These are phyloP conservation scores for Pammene fasciana DNA, from an alignment of 2,888 invertebrate genomes.

Conservation along the genomic window DNA sequence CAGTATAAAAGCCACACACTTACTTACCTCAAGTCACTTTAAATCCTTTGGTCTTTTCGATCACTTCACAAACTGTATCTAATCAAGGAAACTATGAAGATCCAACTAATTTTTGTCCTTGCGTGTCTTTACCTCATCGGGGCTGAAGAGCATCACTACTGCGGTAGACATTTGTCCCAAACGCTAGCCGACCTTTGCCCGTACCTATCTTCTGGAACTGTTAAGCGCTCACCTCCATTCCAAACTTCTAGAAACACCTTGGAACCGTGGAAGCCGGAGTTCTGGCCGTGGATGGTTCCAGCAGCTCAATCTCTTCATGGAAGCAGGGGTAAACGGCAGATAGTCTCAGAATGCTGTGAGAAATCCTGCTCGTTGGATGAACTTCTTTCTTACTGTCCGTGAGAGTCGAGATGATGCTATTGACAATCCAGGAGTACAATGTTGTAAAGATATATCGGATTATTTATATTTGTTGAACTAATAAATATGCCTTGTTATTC, in stretches of 20 bases:
- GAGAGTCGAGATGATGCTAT: background rate
- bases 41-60: background rate
- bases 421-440: background rate
- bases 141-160: constrained; percentile 40
- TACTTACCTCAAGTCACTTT: background rate
- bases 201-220: constrained; percentile 2
- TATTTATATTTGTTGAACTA: constrained; percentile 1
- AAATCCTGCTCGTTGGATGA: constrained; percentile 51
- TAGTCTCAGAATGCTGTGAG: constrained; percentile 54
- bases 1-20: constrained; percentile 29
- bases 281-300: constrained; percentile 26
- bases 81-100: constrained; percentile 23
- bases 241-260: background rate
- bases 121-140: constrained; percentile 16
- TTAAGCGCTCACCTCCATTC: background rate
- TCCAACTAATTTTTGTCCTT: constrained; percentile 8
- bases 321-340: constrained; percentile 41
- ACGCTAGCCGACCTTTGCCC: constrained; percentile 44
- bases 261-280: constrained; percentile 9
- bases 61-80: background rate
- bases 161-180: constrained; percentile 45
- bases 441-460: background rate
- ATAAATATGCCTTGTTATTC: constrained; percentile 8
- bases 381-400: constrained; percentile 43
- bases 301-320: constrained; percentile 13